Conservation (phyloP, 2,797 vertebrate species). For the Coregonus ussuriensis region DNA sequence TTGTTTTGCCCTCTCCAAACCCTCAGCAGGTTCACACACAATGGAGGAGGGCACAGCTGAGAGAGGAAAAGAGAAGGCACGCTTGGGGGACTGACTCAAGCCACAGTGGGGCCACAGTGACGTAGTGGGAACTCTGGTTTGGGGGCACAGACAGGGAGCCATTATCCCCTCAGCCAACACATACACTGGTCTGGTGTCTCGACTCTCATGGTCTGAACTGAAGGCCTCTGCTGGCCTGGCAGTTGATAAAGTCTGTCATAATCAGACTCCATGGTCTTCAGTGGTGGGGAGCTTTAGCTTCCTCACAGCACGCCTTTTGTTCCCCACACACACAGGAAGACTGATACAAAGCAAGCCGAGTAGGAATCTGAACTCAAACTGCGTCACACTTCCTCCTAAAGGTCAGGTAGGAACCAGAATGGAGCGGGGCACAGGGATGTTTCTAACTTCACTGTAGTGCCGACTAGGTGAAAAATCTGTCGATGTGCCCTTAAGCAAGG, state of each 20-base stretch:
- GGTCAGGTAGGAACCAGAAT: slow-evolving; percentile 50
- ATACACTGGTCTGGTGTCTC: neutral
- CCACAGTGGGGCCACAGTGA: neutral
- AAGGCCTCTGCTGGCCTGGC: neutral
- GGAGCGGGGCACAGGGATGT: slow-evolving; percentile 1
- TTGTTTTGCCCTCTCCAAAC: slow-evolving; percentile 25
- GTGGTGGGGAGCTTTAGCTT: neutral
- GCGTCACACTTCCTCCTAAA: slow-evolving; percentile 60
- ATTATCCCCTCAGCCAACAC: slow-evolving; percentile 10
- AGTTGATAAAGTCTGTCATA: neutral
- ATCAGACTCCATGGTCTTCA: slow-evolving; percentile 15
- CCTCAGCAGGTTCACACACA: slow-evolving; percentile 4
- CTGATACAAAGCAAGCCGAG: slow-evolving; percentile 37
- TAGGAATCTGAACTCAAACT: slow-evolving; percentile 46
- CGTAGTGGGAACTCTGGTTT: slow-evolving; percentile 8
- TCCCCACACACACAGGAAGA: slow-evolving; percentile 54
- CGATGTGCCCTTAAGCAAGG: too few species aligned
- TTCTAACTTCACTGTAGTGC: neutral
- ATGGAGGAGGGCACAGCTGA: neutral
- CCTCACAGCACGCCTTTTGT: slow-evolving; percentile 34
- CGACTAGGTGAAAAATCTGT: too few species aligned
- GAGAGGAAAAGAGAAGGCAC: neutral
- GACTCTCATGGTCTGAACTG: neutral
- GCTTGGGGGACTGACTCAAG: slow-evolving; percentile 10
- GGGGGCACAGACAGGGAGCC: slow-evolving; percentile 14